Evolutionary conservation across 2,797 vertebrate species (phyloP), one percentile per base, ranked within the genome.

Genomic region (Melopsittacus undulatus): DNA sequence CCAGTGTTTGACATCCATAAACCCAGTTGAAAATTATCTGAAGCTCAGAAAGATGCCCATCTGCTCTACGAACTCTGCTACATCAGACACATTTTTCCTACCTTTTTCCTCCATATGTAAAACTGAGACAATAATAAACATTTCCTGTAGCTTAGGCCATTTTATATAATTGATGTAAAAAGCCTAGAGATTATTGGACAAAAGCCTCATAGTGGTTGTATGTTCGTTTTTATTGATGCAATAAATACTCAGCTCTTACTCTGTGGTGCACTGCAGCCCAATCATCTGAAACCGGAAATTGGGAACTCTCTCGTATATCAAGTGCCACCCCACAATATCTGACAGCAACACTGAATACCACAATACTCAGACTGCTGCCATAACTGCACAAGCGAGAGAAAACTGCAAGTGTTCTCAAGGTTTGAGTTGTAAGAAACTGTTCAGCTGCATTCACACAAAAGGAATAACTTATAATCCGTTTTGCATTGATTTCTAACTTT

Each of bases 191-290:
- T 85, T 63, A 89, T 19, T 78, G 91, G 75, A 89, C 73, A 74
- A 89, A 91, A 95, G 72, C 67, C 74, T 89, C 57, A 51, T 6
- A 75, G 68, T 1, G 0, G 75, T 36, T 70, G 26, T 79, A 87
- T 84, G 90, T 96, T 70, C 40, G 59, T 90, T 92, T 97, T 90
- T 84, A 96, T 56, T 69, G 90, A 88, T 74, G 77, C 62, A 72
- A 80, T 95, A 90, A 94, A 89, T 82, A 87, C 45, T 74, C 56
- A 45, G 77, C 36, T 74, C 48, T 49, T 49, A 70, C 74, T 80
- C 81, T 1, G 0, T 67, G 70, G 63, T 79, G 43, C 29, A 46
- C 80, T 68, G 63, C 70, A 90, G 67, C n/a, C 84, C 74, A 67
- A 82, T 34, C 86, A 89, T 15, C 40, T 80, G 64, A 56, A 82